These are phyloP conservation scores for Lampris megalopsis DNA, from an alignment of 2,113 vertebrate species.

Conservation along the genomic window DNA sequence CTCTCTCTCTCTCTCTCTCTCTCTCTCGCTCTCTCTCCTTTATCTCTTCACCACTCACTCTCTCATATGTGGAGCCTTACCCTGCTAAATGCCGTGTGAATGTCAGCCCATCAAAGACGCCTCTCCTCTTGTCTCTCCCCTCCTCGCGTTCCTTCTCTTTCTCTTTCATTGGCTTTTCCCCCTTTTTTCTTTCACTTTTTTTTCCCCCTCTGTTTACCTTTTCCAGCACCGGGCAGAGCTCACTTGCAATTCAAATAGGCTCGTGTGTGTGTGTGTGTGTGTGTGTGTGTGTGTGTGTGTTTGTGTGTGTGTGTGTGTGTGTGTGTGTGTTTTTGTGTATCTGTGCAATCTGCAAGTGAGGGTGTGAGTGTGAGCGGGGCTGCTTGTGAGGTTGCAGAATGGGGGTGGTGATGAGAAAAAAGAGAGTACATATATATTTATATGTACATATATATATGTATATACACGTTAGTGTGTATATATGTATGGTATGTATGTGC, in stretches of 20 bases:
- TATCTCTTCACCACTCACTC: conserved; percentile 33
- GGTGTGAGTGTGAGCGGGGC: conserved; percentile 67
- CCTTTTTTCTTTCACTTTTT: conserved; percentile 43
- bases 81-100: conserved; percentile 60
- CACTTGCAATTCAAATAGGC: conserved; percentile 71
- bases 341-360: conserved; percentile 69
- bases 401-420: conserved; percentile 61
- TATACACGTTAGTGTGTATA: not conserved
- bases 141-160: conserved; percentile 9
- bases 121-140: not conserved
- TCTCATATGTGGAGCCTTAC: conserved; percentile 65
- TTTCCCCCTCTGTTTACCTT: conserved; percentile 64
- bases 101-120: conserved; percentile 55
- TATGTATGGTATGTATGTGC: conserved; percentile 25
- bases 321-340: conserved; percentile 63
- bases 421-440: conserved; percentile 19
- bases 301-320: conserved; percentile 36
- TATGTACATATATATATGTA: conserved; percentile 6
- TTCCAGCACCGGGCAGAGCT: conserved; percentile 56
- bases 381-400: conserved; percentile 66
- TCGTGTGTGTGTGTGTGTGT: conserved; percentile 59
- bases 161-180: not conserved
- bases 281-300: conserved; percentile 10
- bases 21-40: no score
- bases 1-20: not conserved